Base-by-base conservation (phyloP, 2,888 invertebrate genomes). In the Ligdia adustata region DNA sequence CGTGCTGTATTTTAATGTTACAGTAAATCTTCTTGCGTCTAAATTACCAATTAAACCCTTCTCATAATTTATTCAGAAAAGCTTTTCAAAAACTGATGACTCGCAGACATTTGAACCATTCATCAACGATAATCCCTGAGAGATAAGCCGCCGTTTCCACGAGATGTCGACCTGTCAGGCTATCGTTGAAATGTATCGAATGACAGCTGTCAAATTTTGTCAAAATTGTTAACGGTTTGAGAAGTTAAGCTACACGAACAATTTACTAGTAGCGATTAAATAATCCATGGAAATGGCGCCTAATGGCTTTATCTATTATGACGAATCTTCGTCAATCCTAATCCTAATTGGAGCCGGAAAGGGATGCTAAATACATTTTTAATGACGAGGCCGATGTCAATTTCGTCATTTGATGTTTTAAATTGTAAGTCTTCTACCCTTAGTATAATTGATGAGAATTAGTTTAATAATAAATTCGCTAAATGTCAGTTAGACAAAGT, bases 321-420 rank as follows among this genome's bases (percentile, higher is more conserved):
- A 50, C 20, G 35, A 35, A 41, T 44, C 31, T 40, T 34, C 35
- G 44, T 50, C 50, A 50, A 51, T 45, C 45, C 40, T 33, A 41
- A 37, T 51, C 37, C 35, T 51, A 38, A 51, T 51, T 45, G 45
- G 43, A 45, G 7, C 33, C 12, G 40, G 24, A 40, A 45, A 28
- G 18, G 39, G 39, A 31, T 16, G 20, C 22, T 22, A 6, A 9
- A 37, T 51, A 32, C 37, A 45, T 51, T 32, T 44, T 45, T 51
- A 41, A 51, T 45, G 40, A 33, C 27, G 20, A 29, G 18, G 33
- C 41, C 50, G 45, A 9, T 43, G 48, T 28, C 48, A 28, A 49
- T 43, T 24, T 11, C 15, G 13, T 38, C 24, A 32, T 49, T 34
- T 35, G 22, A 33, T 12, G 29, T 42, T 39, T 32, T 9, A 15